phyloP scores from a whole-genome alignment of 2,888 invertebrate species.

The Phrixothrix hirtus region DNA sequence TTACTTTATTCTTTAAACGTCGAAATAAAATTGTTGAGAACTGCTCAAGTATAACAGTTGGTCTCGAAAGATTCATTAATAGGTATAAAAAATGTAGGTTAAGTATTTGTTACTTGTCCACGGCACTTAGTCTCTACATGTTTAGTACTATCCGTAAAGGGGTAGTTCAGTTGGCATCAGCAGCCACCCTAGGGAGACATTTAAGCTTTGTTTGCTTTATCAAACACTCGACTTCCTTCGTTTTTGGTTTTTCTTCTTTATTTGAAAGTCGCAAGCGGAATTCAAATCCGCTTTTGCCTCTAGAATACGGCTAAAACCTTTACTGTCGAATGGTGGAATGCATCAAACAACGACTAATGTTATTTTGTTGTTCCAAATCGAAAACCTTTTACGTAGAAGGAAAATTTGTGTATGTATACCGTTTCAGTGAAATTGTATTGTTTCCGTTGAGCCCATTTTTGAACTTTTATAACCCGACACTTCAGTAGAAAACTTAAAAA shows the following conservation, averaged over 20 bases:
- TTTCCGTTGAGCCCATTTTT: background rate
- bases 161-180: slow-evolving; percentile 27
- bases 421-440: slow-evolving; percentile 15
- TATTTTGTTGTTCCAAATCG: slow-evolving; percentile 34
- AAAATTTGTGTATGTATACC: slow-evolving; percentile 21
- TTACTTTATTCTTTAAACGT: no score
- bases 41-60: no score
- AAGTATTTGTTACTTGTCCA: slow-evolving; percentile 12
- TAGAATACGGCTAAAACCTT: slow-evolving; percentile 23
- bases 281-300: slow-evolving; percentile 32
- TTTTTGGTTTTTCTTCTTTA: slow-evolving; percentile 44
- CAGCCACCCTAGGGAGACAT: slow-evolving; percentile 42
- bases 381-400: slow-evolving; percentile 25
- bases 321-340: slow-evolving; percentile 26
- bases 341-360: slow-evolving; percentile 34
- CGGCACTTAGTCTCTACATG: slow-evolving; percentile 21
- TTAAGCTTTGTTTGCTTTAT: slow-evolving; percentile 48
- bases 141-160: slow-evolving; percentile 18
- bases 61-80: background rate
- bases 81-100: background rate
- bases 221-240: slow-evolving; percentile 44
- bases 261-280: slow-evolving; percentile 39
- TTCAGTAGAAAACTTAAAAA: no score
- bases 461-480: background rate
- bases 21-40: background rate